Evolutionary conservation across 1,140 invertebrate species (phyloP), one percentile per base, ranked within the genome.

Genomic region (Phortica variegata): DNA sequence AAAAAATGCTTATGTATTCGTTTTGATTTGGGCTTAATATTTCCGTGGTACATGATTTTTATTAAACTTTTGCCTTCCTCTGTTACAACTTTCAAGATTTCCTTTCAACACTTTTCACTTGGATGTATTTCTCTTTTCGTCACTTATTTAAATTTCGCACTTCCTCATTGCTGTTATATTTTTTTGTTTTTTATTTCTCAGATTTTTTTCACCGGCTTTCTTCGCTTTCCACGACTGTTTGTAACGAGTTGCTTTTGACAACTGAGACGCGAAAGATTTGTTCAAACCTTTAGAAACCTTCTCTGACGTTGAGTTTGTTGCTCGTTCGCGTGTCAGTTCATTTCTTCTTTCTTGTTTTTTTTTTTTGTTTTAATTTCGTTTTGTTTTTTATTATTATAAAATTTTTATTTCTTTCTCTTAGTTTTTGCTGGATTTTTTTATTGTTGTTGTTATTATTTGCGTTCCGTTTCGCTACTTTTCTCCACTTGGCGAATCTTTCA

Each of bases 391-490:
- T n/a, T n/a, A n/a, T n/a, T n/a, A n/a, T n/a, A n/a, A n/a, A n/a
- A 8, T 31, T 7, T n/a, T 8, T 31, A 31, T 31, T 18, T 34
- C 21, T 52, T 26, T 62, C 33, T 52, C 26, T 49, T 56, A 44
- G 31, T 41, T 31, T 48, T 42, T 46, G 38, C 15, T 29, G 26
- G 23, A 40, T 54, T 9, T 21, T 44, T 43, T 17, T 26, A 17
- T 31, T 38, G 18, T 18, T 41, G 26, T 40, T 29, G 9, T 17
- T 61, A 33, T 66, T 29, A 29, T 29, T 69, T 60, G 60, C 61
- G 65, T 70, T 65, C 58, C 65, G 60, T 69, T 69, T 69, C 63
- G 63, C 63, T 68, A 68, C 65, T 68, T 68, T 68, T 68, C 57
- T 69, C 63, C 23, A 26, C 23, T 26, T 26, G 23, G 10, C 23